Conservation (phyloP, 2,797 vertebrate species). For the Phalloptychus januarius region DNA sequence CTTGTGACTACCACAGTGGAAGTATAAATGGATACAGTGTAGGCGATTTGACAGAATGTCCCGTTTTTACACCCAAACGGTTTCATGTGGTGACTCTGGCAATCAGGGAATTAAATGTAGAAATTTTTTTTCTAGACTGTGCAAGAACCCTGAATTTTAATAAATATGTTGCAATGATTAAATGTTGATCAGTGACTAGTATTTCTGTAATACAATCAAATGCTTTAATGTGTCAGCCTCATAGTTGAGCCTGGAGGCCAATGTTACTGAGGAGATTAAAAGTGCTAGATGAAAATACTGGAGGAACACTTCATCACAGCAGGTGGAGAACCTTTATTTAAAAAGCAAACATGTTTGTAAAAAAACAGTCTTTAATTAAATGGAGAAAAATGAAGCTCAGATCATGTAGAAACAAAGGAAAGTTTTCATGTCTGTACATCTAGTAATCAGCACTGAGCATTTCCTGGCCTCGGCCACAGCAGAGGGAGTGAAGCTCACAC, state of each 20-base stretch:
- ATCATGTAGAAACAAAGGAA: constrained; percentile 12
- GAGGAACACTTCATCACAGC: constrained; percentile 52
- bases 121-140: background rate
- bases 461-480: constrained; percentile 19
- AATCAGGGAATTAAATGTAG: background rate
- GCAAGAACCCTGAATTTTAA: background rate
- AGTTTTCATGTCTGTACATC: constrained; percentile 38
- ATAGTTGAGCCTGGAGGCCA: constrained; percentile 47
- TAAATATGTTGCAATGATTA: background rate
- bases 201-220: background rate
- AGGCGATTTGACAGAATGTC: background rate
- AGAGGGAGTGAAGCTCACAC: constrained; percentile 31
- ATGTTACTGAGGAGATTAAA: constrained; percentile 60
- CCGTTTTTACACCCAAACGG: background rate
- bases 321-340: constrained; percentile 5
- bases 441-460: constrained; percentile 25
- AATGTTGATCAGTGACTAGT: background rate
- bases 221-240: background rate
- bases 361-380: constrained; percentile 65
- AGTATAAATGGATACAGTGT: background rate
- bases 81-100: background rate
- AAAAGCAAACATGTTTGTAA: constrained; percentile 1
- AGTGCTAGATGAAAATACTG: constrained; percentile 52
- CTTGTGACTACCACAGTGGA: background rate
- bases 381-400: constrained; percentile 46